These are phyloP conservation scores for Porites lutea DNA, from an alignment of 64 coral and sea anemone genomes.

Conservation along the genomic window DNA sequence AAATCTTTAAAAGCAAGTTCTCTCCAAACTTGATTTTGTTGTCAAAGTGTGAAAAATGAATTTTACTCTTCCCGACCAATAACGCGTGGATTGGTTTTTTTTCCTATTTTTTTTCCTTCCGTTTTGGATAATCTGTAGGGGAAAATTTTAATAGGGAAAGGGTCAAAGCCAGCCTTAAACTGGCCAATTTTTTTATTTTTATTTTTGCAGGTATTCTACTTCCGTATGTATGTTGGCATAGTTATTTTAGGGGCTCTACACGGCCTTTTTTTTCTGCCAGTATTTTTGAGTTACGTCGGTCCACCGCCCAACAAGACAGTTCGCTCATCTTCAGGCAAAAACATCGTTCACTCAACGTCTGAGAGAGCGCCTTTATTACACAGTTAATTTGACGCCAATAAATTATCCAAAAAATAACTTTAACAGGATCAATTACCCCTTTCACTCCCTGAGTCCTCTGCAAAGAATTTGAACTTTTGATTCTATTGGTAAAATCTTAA, in stretches of 20 bases:
- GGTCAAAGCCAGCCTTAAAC: no score
- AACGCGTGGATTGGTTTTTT: no score
- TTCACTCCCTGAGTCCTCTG: no score
- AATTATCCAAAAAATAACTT: background rate
- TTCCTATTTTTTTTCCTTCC: no score
- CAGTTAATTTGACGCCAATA: background rate
- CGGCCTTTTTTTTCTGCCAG: constrained; percentile 91
- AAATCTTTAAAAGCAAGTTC: no score
- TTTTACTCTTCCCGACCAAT: no score
- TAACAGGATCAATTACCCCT: background rate
- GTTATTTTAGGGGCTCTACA: constrained; percentile 93
- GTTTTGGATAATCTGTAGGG: no score
- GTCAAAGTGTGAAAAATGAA: no score
- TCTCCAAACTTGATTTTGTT: no score
- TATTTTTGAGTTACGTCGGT: constrained; percentile 93
- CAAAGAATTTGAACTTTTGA: no score
- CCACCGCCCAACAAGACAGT: constrained; percentile 29
- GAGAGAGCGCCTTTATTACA: background rate
- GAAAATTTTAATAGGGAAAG: no score
- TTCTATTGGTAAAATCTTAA: no score
- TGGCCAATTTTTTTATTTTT: background rate
- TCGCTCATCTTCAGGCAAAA: background rate
- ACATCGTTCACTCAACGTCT: background rate
- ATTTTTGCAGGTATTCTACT: constrained; percentile 96
- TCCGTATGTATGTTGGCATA: constrained; percentile 98